Base-by-base conservation (phyloP, 2,888 invertebrate genomes). In the Drosophila niveifrons region DNA sequence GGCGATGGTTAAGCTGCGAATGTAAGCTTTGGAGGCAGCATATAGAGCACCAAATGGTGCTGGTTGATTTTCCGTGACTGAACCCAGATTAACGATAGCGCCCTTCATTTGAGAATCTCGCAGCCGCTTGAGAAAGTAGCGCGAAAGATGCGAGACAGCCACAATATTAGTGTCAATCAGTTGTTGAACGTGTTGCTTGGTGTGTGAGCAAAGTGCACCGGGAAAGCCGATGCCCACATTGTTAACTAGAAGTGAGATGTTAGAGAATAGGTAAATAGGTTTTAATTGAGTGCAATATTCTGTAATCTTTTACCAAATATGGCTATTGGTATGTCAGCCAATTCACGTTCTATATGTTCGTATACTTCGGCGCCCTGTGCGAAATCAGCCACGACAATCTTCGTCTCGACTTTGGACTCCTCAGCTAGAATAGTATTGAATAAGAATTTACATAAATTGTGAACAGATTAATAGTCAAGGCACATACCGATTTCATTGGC, bases 81-180 rank as follows among this genome's bases (percentile, higher is more conserved):
- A 98, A 0, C 98, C 97, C 9, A 98, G 94, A 91, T 98, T 98
- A 17, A 98, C 96, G 50, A 98, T 94, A 0, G 97, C 97, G 0
- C 98, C 98, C 58, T 94, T 93, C 1, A 44, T 47, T 0, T 95
- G 94, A 51, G 95, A 93, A 56, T 93, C 93, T 83, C 94, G 94
- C 97, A 98, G 97, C 62, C 94, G 94, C 3, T 95, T 95, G 70
- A 98, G 93, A 58, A 97, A 93, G 87, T 96, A 92, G 64, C 96
- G 94, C 3, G 96, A 96, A 95, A 98, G 95, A 90, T 96, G 92
- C 0, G 97, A 97, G 18, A 96, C 96, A 0, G 98, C 96, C 0
- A 96, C 96, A 6, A 97, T 94, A 92, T 98, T 98, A n/a, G 97
- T 94, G 89, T 96, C 95, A 77, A 98, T 95, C 56, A 98, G 93